Conservation (phyloP, 2,113 vertebrate species). For the Lagenorhynchus albirostris region DNA sequence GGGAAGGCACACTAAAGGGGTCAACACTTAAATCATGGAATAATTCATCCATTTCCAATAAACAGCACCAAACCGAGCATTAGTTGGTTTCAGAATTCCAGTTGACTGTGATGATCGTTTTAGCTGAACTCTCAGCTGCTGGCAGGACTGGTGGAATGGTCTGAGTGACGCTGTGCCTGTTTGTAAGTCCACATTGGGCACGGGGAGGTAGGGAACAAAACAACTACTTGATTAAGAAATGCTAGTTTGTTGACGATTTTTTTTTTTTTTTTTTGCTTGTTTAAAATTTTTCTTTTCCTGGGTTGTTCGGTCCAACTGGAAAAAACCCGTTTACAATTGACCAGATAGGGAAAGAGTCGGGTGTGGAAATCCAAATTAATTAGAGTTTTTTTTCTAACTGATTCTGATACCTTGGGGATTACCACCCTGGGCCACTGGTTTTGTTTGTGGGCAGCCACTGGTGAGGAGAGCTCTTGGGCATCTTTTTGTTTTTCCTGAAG, state of each 20-base stretch:
- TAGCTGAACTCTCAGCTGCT: neutral
- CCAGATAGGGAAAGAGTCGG: neutral
- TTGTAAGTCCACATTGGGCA: neutral
- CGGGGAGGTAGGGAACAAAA: neutral
- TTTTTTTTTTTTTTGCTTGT: neutral
- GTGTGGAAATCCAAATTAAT: neutral
- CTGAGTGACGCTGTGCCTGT: neutral
- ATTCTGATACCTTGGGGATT: neutral
- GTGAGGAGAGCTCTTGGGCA: neutral
- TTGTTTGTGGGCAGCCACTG: neutral
- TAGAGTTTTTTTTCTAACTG: neutral
- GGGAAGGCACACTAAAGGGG: neutral
- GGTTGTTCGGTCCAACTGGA: neutral
- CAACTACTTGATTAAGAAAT: neutral
- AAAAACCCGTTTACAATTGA: neutral
- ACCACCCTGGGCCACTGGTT: neutral
- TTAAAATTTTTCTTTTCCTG: neutral
- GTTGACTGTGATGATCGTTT: neutral
- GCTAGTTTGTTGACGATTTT: neutral
- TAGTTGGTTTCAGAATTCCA: conserved; percentile 5
- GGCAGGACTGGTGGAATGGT: neutral
- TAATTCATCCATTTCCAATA: neutral
- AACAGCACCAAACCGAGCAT: neutral
- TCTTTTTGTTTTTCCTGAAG: neutral
- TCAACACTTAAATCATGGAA: conserved; percentile 5